Base-by-base conservation (phyloP, 2,797 vertebrate genomes). In the Acropternis orthonyx region DNA sequence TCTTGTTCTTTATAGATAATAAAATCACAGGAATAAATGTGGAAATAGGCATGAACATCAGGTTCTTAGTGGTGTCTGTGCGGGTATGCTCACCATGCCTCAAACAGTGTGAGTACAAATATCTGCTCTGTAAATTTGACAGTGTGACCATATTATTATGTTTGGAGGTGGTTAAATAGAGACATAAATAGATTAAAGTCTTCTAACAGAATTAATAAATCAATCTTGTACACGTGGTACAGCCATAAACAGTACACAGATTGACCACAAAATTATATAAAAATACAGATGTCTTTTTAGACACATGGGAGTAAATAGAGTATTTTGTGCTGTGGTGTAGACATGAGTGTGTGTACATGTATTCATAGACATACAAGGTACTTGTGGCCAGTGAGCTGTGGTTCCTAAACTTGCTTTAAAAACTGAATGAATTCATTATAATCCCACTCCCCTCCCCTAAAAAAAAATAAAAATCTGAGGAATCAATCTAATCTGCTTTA, bases 401-500 rank as follows among this genome's bases (percentile, higher is more conserved):
- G 26, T 41, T 83, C 32, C 36, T 87, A 75, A 89, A 6, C 14
- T 66, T 69, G 43, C 73, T 77, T 79, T 93, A 55, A 92, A 93
- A 92, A 37, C 6, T 65, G 78, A 89, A 88, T 88, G 41, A 86
- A 20, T 81, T 86, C 34, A 46, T 91, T 91, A 76, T 56, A 88
- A 81, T 71, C 27, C 20, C 2, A 28, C 7, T 55, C 13, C 11
- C 10, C 4, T 3, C 2, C 2, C 6, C 2, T 3, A 20, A 48
- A 61, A 65, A 55, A 59, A 15, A 20, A 27, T 21, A 9, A 37
- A 54, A 32, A 30, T 36, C 54, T 59, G 37, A 94, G 66, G 83
- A 89, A 92, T 95, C 90, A 89, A 32, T 69, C 77, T 95, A 88
- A 88, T 92, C 84, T 76, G 73, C 72, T 93, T 97, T 95, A 89